Base-by-base conservation (phyloP, 1,140 invertebrate genomes). In the Phenacoccus solenopsis region DNA sequence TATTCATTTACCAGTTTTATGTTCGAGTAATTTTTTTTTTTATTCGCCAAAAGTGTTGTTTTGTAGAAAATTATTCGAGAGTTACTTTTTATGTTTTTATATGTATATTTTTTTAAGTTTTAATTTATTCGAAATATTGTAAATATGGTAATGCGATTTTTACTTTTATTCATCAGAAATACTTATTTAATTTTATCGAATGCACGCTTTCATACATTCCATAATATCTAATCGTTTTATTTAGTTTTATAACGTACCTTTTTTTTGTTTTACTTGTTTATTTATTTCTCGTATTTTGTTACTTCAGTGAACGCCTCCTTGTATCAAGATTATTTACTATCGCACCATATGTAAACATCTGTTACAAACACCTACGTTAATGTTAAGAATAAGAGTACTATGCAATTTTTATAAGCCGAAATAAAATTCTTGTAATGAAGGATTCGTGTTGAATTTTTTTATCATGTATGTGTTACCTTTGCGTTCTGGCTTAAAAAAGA, bases 101-200 rank as follows among this genome's bases (percentile, higher is more conserved):
- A n/a, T 49, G 38, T 49, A 49, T 64, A 64, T 64, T 64, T 64
- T 27, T 64, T 64, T 64, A 64, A 64, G 21, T 64, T 64, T 64
- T 64, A 64, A 64, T 64, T 64, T 25, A 25, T 64, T 64, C 59
- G 59, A 20, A 64, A 24, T 5, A 27, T 64, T 64, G 59, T 64
- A 64, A 64, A 64, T 64, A 64, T 25, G n/a, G n/a, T n/a, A n/a
- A n/a, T 24, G 22, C 16, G 38, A 49, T n/a, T 64, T 64, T 64
- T 64, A 64, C 25, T 3, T 64, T 25, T 59, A 59, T 24, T 64
- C 21, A 24, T 3, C 59, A 27, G 25, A 64, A 22, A 64, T 64
- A 64, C 25, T 64, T 64, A 64, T 64, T 49, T 49, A 49, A 49
- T 64, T 64, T 64, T 25, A 64, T 64, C 59, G 25, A 64, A 25